These are phyloP conservation scores for Tetranychus cinnabarinus DNA, from an alignment of 1,140 invertebrate species.

Conservation along the genomic window DNA sequence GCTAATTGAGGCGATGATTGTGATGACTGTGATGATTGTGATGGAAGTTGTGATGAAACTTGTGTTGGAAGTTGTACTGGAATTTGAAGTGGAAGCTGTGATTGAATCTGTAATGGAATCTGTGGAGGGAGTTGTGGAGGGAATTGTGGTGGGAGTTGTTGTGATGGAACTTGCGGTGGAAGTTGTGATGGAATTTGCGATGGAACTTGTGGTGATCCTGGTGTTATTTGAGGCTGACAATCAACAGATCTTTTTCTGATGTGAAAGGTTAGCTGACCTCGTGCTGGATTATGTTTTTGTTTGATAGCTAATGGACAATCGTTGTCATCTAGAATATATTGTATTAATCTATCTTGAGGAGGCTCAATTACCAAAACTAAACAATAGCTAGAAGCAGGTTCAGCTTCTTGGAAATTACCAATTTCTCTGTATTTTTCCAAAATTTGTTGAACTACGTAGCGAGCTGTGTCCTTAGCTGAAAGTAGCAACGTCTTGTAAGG, in stretches of 20 bases:
- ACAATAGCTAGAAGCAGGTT: constrained; percentile 72
- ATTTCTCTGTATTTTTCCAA: constrained; percentile 59
- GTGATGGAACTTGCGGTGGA: too few species aligned
- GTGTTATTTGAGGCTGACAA: constrained; percentile 48
- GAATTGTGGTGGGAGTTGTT: too few species aligned
- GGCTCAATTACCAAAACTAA: constrained; percentile 51
- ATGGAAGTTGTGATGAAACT: too few species aligned
- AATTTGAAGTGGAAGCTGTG: too few species aligned
- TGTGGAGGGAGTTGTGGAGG: too few species aligned
- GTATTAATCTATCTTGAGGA: constrained; percentile 19
- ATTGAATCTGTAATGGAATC: too few species aligned
- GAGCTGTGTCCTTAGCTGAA: constrained; percentile 72
- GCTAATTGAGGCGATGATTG: neutral
- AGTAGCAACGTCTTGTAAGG: constrained; percentile 93
- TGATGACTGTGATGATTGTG: too few species aligned
- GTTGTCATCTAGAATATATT: constrained; percentile 82
- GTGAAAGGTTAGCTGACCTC: constrained; percentile 84
- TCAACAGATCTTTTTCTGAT: constrained; percentile 65
- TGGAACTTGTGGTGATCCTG: too few species aligned
- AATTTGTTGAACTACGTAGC: constrained; percentile 80
- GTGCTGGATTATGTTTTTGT: constrained; percentile 21
- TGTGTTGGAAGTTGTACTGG: too few species aligned
- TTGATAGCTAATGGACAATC: constrained; percentile 81
- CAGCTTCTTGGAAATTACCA: constrained; percentile 24
- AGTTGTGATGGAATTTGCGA: too few species aligned